These are phyloP conservation scores for Theretra japonica DNA, from an alignment of 2,888 invertebrate genomes.

Conservation along the genomic window DNA sequence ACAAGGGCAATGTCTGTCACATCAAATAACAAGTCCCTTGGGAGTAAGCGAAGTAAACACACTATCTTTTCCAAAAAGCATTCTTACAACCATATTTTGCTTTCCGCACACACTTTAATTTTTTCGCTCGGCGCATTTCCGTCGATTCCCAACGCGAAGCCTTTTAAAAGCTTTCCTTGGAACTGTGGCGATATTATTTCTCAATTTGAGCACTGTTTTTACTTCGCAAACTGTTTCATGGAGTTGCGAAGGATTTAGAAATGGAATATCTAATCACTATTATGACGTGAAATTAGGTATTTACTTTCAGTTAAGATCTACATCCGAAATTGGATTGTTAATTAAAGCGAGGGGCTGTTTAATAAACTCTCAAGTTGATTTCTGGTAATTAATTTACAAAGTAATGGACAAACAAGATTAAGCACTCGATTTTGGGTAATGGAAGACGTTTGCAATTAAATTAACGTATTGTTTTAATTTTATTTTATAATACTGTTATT, in stretches of 20 bases:
- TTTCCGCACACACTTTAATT: slow-evolving; percentile 9
- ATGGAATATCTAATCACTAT: slow-evolving; percentile 17
- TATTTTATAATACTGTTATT: not conserved
- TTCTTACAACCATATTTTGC: slow-evolving; percentile 6
- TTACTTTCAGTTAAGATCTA: slow-evolving; percentile 26
- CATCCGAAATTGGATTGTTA: slow-evolving; percentile 29
- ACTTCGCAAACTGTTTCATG: not conserved
- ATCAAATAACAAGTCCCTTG: not conserved
- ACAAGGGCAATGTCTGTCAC: not conserved
- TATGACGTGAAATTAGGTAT: slow-evolving; percentile 22
- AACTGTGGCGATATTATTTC: slow-evolving; percentile 38
- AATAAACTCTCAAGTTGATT: slow-evolving; percentile 26
- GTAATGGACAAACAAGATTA: slow-evolving; percentile 18
- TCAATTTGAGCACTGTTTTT: slow-evolving; percentile 22
- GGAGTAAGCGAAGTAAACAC: not conserved
- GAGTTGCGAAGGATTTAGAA: not conserved
- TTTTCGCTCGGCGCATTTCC: not conserved
- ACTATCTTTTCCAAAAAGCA: not conserved
- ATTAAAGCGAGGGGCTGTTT: slow-evolving; percentile 26
- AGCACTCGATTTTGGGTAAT: slow-evolving; percentile 32
- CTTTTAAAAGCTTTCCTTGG: slow-evolving; percentile 31
- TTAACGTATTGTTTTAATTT: not conserved
- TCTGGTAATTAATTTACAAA: slow-evolving; percentile 15
- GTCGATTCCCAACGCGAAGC: not conserved
- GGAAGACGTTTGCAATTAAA: not conserved